Conservation (phyloP, 2,113 vertebrate genomes). For the Halcyon malimbica region DNA sequence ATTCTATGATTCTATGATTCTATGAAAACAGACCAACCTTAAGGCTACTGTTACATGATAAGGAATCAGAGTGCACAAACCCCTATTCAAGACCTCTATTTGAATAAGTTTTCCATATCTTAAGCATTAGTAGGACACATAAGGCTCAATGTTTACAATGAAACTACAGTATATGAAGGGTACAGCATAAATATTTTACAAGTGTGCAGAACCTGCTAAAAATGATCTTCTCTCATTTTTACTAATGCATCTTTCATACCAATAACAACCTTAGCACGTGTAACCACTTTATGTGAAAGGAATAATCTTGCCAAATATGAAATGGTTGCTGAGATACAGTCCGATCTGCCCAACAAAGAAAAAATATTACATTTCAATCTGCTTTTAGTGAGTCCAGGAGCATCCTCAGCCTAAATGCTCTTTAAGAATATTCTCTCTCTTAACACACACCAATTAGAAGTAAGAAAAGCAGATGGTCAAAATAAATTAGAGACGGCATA, state of each 20-base stretch:
- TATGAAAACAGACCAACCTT: not conserved
- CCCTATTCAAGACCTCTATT: not conserved
- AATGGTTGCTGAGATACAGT: slow-evolving; percentile 30
- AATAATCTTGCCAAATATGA: not conserved
- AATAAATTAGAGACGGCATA: slow-evolving; percentile 46
- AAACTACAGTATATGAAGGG: not conserved
- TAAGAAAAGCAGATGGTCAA: slow-evolving; percentile 58
- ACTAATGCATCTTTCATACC: not conserved
- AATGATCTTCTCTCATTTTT: slow-evolving; percentile 26
- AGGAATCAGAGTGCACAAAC: not conserved
- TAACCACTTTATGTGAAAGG: not conserved
- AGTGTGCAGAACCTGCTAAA: not conserved
- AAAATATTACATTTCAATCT: slow-evolving; percentile 31
- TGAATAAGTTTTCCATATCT: not conserved
- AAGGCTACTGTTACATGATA: not conserved
- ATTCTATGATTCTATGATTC: too few relatives aligned
- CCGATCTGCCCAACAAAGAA: not conserved
- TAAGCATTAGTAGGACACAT: not conserved
- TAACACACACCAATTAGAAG: slow-evolving; percentile 22
- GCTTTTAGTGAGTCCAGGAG: slow-evolving; percentile 16
- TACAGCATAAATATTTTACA: slow-evolving; percentile 21
- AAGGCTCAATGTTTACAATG: not conserved
- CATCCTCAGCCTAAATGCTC: not conserved
- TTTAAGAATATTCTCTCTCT: not conserved
- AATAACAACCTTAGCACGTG: not conserved